A percentile compares a stretch with the other conserved stretches of the same genome.
Conservation (phyloP, 2,888 invertebrate genomes). For the Aphidius colemani region DNA sequence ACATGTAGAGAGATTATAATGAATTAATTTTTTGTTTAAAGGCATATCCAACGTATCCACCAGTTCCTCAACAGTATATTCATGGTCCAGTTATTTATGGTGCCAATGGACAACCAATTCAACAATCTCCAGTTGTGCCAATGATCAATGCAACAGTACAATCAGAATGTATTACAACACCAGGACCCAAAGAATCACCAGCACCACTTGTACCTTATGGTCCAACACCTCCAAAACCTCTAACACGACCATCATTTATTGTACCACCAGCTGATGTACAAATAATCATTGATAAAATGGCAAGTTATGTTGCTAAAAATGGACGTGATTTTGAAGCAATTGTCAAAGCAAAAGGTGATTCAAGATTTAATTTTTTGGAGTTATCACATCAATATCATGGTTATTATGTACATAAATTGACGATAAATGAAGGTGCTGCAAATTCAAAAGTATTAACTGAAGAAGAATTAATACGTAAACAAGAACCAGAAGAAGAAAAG, state of each 20-base stretch:
- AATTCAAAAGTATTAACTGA: conserved; percentile 55
- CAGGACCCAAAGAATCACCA: conserved; percentile 40
- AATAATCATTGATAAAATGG: conserved; percentile 94
- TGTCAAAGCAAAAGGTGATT: conserved; percentile 81
- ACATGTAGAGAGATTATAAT: too few relatives aligned
- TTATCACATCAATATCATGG: conserved; percentile 76
- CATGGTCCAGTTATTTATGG: conserved; percentile 56
- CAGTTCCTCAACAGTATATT: conserved; percentile 53
- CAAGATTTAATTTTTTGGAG: conserved; percentile 85
- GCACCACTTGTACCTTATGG: conserved; percentile 54
- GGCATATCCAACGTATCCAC: conserved; percentile 45
- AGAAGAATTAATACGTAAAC: conserved; percentile 54
- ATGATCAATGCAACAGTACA: conserved; percentile 27
- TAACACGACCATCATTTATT: conserved; percentile 62
- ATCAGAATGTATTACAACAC: conserved; percentile 29
- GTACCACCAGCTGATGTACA: conserved; percentile 82
- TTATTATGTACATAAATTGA: conserved; percentile 78
- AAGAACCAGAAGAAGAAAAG: conserved; percentile 54
- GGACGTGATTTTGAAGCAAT: conserved; percentile 92
- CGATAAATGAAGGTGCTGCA: conserved; percentile 57
- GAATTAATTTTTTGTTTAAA: conserved; percentile 27
- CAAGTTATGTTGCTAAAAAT: conserved; percentile 93
- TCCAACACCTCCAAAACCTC: conserved; percentile 48
- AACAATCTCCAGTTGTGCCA: conserved; percentile 35
- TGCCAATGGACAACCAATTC: conserved; percentile 45